Percentiles rank a stretch among this genome's conserved stretches.
Evolutionary conservation across 2,888 invertebrate genomes (phyloP).

Genomic region (Andrena chrysosceles): DNA sequence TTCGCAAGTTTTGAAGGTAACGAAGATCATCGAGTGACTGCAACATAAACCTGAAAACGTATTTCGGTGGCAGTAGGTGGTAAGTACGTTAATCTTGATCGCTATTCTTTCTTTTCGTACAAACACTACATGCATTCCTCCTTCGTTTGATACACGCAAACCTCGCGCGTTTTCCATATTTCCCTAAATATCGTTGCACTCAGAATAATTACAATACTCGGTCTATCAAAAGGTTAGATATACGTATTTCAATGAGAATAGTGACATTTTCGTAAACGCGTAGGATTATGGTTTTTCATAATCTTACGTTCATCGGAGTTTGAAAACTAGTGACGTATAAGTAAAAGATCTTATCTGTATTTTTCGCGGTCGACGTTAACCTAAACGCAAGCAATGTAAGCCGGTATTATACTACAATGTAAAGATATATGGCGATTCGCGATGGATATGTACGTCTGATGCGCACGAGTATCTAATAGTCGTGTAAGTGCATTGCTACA

Average conservation of each 20-base stretch:
- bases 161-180: neutral
- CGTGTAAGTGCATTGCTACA: conserved; percentile 30
- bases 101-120: neutral
- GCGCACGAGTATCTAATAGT: neutral
- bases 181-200: neutral
- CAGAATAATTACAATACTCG: neutral
- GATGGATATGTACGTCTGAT: neutral
- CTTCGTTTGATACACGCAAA: neutral
- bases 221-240: neutral
- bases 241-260: neutral
- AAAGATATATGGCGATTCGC: neutral
- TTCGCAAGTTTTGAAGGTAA: conserved; percentile 4
- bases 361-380: neutral
- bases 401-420: neutral
- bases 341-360: neutral
- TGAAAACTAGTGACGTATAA: neutral
- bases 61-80: neutral
- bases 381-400: neutral
- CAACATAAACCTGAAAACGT: neutral
- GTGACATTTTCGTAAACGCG: neutral
- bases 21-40: neutral
- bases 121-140: neutral
- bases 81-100: conserved; percentile 22
- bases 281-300: neutral
- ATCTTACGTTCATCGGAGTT: neutral